Percentiles rank a stretch among this genome's conserved stretches.
phyloP scores from a whole-genome alignment of 2,797 vertebrate genomes.

The Acomys russatus region DNA sequence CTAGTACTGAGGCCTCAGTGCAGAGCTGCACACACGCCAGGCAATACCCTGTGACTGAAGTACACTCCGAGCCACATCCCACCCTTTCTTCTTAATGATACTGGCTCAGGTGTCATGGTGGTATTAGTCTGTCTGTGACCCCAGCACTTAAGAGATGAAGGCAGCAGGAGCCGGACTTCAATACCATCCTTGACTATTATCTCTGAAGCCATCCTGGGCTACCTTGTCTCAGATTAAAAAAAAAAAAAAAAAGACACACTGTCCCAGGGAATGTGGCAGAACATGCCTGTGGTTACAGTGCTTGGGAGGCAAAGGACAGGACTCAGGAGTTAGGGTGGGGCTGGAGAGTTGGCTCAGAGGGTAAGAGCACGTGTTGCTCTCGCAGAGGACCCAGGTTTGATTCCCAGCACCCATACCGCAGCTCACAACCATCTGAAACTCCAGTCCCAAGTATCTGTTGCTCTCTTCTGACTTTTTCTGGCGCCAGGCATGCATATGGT shows the following conservation, averaged over 20 bases:
- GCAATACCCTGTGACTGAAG: neutral
- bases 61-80: neutral
- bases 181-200: neutral
- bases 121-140: neutral
- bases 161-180: neutral
- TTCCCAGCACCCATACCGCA: neutral
- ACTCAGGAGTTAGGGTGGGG: neutral
- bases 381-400: neutral
- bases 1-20: neutral
- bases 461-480: neutral
- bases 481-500: no score
- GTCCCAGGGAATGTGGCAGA: no score
- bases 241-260: neutral
- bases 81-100: neutral
- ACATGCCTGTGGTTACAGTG: neutral
- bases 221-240: no score
- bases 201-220: neutral
- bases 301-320: neutral
- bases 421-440: neutral
- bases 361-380: neutral
- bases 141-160: neutral
- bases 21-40: neutral
- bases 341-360: neutral
- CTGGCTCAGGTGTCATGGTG: neutral
- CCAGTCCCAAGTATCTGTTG: neutral